phyloP scores from a whole-genome alignment of 2,113 vertebrate genomes.

The Scomber japonicus region DNA sequence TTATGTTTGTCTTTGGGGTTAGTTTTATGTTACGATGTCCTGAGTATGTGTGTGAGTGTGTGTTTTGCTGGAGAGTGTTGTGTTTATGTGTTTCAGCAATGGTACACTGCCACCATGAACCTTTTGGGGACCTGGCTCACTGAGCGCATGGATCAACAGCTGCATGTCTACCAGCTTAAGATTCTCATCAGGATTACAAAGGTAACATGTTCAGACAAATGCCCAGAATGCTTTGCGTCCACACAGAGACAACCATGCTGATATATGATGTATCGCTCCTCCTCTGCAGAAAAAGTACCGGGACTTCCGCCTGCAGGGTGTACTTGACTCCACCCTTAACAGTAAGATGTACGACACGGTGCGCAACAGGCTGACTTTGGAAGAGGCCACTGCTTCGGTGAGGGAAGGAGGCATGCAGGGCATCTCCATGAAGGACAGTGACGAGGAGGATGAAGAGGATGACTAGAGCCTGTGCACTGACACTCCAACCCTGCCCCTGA shows the following conservation, averaged over 20 bases:
- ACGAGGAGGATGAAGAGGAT: constrained; percentile 94
- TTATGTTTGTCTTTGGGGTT: constrained; percentile 33
- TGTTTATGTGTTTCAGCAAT: constrained; percentile 99
- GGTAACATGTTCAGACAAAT: constrained; percentile 78
- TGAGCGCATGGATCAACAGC: constrained; percentile 99
- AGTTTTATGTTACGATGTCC: constrained; percentile 60
- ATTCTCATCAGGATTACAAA: constrained; percentile 99
- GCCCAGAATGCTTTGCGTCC: neutral
- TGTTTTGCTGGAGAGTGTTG: constrained; percentile 92
- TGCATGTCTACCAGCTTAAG: constrained; percentile 99
- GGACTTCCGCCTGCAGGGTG: constrained; percentile 99
- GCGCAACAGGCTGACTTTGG: constrained; percentile 95
- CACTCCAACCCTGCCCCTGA: constrained; percentile 35
- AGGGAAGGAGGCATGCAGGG: constrained; percentile 97
- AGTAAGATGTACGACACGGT: constrained; percentile 99
- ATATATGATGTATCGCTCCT: neutral
- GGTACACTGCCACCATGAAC: constrained; percentile 99
- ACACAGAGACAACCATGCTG: neutral
- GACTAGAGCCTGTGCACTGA: constrained; percentile 77
- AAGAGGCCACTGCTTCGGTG: constrained; percentile 95
- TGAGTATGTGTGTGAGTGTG: constrained; percentile 77
- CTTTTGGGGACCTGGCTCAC: constrained; percentile 98
- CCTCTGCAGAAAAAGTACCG: constrained; percentile 94
- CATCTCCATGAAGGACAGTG: constrained; percentile 99
- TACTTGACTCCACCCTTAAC: constrained; percentile 98